Evolutionary conservation across 92 coral and sea anemone genomes (phyloP).

Genomic region (Virgularia gustaviana): DNA sequence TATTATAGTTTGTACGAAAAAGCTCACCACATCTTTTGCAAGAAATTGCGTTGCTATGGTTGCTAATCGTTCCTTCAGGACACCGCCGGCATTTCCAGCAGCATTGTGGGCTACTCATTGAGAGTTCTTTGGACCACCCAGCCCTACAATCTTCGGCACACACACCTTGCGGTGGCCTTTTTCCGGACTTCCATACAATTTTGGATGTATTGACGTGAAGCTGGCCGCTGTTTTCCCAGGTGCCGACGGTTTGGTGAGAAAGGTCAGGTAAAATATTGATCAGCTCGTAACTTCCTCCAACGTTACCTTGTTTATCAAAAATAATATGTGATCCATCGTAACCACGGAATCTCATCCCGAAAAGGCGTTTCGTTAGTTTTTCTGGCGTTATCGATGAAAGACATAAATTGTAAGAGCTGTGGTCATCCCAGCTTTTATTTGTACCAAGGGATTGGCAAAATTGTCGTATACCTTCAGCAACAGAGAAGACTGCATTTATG

Average conservation of each 20-base stretch:
- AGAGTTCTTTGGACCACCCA: background rate
- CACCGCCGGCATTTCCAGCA: constrained; percentile 76
- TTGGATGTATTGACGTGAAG: constrained; percentile 3
- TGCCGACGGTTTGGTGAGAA: background rate
- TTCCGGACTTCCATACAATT: constrained; percentile 28
- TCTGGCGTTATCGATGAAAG: constrained; percentile 3
- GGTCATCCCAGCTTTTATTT: constrained; percentile 10
- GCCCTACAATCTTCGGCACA: constrained; percentile 7
- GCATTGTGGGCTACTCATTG: constrained; percentile 36
- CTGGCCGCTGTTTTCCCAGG: background rate
- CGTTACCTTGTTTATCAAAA: constrained; percentile 59
- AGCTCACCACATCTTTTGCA: constrained; percentile 54
- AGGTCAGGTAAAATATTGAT: constrained; percentile 35
- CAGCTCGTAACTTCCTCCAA: constrained; percentile 54
- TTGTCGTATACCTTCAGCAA: constrained; percentile 53
- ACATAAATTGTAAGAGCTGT: constrained; percentile 19
- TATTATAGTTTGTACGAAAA: constrained; percentile 44
- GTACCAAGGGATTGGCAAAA: constrained; percentile 17
- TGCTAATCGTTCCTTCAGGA: constrained; percentile 49
- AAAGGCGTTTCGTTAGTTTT: constrained; percentile 11
- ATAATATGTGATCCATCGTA: constrained; percentile 16
- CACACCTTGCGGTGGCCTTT: constrained; percentile 17
- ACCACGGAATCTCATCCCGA: constrained; percentile 7
- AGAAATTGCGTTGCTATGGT: constrained; percentile 49
- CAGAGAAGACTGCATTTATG: constrained; percentile 61